A percentile compares a stretch with the other conserved stretches of the same genome.
phyloP scores from a whole-genome alignment of 1,140 invertebrate genomes.

The Platyscapa corneri region DNA sequence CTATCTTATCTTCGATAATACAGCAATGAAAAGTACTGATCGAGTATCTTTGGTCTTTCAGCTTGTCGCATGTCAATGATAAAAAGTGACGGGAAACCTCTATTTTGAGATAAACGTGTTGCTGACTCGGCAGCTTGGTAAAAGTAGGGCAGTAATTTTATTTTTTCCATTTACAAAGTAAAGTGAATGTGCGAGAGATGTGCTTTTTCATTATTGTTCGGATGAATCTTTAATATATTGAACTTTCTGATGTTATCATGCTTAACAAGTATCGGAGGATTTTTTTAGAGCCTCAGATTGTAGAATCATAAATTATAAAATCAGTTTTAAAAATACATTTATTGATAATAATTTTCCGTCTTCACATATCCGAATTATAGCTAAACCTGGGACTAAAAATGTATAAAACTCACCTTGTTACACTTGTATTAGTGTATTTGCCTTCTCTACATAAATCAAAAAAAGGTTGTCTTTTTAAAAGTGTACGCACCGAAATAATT shows the following conservation, averaged over 20 bases:
- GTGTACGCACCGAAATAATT: background rate
- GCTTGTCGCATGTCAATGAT: background rate
- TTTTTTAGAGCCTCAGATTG: background rate
- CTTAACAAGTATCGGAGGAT: background rate
- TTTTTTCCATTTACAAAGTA: constrained; percentile 18
- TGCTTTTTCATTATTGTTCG: constrained; percentile 9
- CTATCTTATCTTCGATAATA: background rate
- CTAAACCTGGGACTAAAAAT: background rate
- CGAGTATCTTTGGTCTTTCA: background rate
- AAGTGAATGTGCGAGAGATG: background rate
- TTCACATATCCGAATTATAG: background rate
- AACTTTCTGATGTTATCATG: background rate
- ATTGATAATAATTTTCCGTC: background rate
- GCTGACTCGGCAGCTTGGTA: constrained; percentile 8
- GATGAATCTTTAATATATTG: background rate
- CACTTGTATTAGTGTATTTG: no score
- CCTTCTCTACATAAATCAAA: background rate
- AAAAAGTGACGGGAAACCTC: background rate
- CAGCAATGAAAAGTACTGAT: background rate
- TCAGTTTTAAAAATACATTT: background rate
- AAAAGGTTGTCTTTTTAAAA: background rate
- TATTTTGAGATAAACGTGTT: background rate
- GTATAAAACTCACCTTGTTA: no score
- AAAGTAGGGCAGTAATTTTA: background rate
- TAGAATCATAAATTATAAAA: background rate